Evolutionary conservation across 2,113 vertebrate genomes (phyloP).

Genomic region (Brachyistius frenatus): DNA sequence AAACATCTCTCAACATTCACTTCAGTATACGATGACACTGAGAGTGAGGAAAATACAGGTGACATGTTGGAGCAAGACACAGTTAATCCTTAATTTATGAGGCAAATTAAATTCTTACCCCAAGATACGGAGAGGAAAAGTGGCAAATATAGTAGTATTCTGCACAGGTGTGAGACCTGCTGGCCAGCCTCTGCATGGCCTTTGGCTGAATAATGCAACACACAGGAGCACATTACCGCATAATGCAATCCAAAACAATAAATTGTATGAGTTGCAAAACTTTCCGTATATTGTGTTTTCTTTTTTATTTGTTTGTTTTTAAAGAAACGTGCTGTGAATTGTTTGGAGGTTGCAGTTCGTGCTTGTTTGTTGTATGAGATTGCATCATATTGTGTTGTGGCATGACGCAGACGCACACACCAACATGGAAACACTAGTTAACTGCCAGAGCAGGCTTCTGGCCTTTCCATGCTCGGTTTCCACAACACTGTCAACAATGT

Average conservation of each 20-base stretch:
- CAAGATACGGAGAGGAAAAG: neutral
- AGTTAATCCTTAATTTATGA: neutral
- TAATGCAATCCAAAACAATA: neutral
- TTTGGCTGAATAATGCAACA: conserved; percentile 4
- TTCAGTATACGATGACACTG: neutral
- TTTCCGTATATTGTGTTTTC: neutral
- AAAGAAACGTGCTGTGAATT: neutral
- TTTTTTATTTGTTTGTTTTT: neutral
- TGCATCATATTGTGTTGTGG: neutral
- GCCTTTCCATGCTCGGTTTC: conserved; percentile 11
- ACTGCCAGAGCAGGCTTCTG: neutral
- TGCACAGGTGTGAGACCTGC: conserved; percentile 9
- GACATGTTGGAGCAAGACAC: neutral
- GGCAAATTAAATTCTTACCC: neutral
- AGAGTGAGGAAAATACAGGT: neutral
- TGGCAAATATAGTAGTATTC: neutral
- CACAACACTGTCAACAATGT: neutral
- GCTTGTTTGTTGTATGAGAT: neutral
- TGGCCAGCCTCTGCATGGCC: neutral
- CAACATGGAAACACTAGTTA: neutral
- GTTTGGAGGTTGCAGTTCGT: neutral
- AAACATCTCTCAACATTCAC: neutral
- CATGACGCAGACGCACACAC: neutral
- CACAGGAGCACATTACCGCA: neutral
- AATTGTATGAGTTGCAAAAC: neutral